Evolutionary conservation across 2,113 vertebrate species (phyloP).

Genomic region (Pampusana beccarii): DNA sequence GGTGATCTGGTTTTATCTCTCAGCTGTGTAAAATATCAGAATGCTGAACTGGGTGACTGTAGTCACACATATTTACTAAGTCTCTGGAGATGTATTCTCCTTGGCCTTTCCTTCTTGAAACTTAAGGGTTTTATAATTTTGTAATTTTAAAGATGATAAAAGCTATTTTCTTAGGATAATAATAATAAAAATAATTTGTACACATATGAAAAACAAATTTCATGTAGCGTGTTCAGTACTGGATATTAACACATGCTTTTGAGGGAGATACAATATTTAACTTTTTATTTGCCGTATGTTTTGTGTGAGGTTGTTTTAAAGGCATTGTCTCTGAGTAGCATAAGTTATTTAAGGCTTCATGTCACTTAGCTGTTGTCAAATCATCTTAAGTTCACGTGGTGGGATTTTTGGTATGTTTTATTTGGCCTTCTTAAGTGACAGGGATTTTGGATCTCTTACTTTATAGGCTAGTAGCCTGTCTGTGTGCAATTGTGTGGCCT

Average conservation of each 20-base stretch:
- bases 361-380: background rate
- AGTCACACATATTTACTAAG: background rate
- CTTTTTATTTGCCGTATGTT: background rate
- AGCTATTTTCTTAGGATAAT: background rate
- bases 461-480: background rate
- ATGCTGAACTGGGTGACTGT: background rate
- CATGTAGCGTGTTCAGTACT: background rate
- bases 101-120: background rate
- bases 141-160: background rate
- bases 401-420: background rate
- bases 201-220: background rate
- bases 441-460: background rate
- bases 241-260: background rate
- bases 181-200: background rate
- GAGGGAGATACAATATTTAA: background rate
- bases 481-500: background rate
- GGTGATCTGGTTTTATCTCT: background rate
- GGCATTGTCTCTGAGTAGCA: fast-evolving
- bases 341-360: background rate
- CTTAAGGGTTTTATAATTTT: background rate
- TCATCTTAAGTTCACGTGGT: background rate
- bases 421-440: background rate
- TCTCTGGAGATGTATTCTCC: background rate
- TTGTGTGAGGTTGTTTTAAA: background rate
- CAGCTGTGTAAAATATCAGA: background rate